These are phyloP conservation scores for Spheniscus humboldti DNA, from an alignment of 2,797 vertebrate genomes.

Conservation along the genomic window DNA sequence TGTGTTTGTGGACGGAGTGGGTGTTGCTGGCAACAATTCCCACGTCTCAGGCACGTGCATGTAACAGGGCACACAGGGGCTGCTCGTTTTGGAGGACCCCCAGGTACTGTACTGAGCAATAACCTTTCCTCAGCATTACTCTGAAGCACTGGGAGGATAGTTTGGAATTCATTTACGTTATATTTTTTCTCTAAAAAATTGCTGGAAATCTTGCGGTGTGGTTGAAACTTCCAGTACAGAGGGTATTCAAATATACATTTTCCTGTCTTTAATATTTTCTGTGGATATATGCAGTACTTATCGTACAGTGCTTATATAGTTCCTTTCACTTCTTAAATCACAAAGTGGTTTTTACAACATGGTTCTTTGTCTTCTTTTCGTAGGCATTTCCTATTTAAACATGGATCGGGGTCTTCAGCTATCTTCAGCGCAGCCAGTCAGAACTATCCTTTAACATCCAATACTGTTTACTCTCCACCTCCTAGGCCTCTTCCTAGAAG, in stretches of 20 bases:
- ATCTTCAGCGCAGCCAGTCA: conserved; percentile 93
- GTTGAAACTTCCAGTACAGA: background rate
- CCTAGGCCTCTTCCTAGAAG: conserved; percentile 91
- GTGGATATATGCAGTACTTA: background rate
- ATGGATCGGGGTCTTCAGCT: conserved; percentile 91
- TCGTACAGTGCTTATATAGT: background rate
- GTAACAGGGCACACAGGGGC: background rate
- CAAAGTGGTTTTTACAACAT: conserved; percentile 21
- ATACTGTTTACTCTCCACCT: conserved; percentile 93
- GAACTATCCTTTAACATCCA: conserved; percentile 93
- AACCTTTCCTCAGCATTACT: background rate
- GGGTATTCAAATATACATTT: accelerated
- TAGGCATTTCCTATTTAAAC: conserved; percentile 97
- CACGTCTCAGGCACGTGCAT: accelerated
- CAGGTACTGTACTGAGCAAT: background rate
- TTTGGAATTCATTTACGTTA: background rate
- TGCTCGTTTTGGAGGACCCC: background rate
- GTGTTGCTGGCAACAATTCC: background rate
- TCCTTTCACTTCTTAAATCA: background rate
- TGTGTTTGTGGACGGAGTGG: background rate
- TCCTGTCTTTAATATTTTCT: background rate
- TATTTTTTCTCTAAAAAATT: background rate
- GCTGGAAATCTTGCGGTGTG: background rate
- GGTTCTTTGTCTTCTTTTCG: conserved; percentile 54
- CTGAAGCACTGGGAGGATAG: background rate